These are phyloP conservation scores for Semnornis frantzii DNA, from an alignment of 2,113 vertebrate species.

Conservation along the genomic window DNA sequence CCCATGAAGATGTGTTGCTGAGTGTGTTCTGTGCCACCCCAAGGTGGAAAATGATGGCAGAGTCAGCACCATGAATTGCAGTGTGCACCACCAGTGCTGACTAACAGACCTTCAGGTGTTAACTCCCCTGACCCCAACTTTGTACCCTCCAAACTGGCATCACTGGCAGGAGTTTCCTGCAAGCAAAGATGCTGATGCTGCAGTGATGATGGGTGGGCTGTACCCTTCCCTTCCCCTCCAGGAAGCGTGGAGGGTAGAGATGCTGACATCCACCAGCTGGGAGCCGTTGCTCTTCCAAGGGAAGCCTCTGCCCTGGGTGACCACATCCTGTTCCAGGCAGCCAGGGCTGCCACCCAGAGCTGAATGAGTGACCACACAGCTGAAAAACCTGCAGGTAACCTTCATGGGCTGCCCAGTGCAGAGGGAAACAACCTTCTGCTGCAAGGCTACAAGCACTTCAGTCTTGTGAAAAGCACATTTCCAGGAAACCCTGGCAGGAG, in stretches of 20 bases:
- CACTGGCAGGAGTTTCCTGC: background rate
- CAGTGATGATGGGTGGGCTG: background rate
- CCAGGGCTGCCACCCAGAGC: background rate
- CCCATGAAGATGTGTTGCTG: background rate
- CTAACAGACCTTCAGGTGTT: background rate
- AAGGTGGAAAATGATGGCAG: background rate
- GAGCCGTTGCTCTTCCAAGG: background rate
- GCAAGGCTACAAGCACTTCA: background rate
- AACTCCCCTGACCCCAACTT: background rate
- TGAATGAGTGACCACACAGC: background rate
- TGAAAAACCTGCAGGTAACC: background rate
- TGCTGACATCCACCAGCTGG: background rate
- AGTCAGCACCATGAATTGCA: background rate
- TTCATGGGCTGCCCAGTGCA: background rate
- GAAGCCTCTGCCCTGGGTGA: background rate
- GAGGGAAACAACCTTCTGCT: background rate
- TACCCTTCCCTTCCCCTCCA: background rate
- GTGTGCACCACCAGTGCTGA: background rate
- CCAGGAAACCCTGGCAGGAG: background rate
- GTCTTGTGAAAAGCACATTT: background rate
- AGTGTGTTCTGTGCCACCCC: background rate
- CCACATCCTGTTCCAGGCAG: rapidly evolving
- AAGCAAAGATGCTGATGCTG: background rate
- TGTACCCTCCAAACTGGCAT: background rate
- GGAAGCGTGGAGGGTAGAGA: background rate